Conservation (phyloP, 2,113 vertebrate species). For the Ariopsis seemanni region DNA sequence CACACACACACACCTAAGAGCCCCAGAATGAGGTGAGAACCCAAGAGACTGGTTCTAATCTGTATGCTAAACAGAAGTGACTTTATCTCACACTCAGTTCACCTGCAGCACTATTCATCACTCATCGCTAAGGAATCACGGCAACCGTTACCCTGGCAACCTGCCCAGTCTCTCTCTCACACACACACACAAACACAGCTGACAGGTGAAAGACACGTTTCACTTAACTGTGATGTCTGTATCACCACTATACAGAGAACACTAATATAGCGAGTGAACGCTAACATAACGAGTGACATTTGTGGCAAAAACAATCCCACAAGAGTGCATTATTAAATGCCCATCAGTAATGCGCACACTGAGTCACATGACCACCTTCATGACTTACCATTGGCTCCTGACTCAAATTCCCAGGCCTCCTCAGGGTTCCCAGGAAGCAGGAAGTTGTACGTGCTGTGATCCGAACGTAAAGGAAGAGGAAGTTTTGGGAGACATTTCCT, state of each 20-base stretch:
- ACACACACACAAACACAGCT: conserved; percentile 19
- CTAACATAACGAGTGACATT: not conserved
- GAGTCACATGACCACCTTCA: not conserved
- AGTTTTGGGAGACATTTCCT: conserved; percentile 82
- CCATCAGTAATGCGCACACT: not conserved
- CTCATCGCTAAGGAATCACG: conserved; percentile 7
- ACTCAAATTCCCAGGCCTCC: conserved; percentile 13
- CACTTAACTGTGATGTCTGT: conserved; percentile 17
- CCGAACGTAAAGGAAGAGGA: conserved; percentile 72
- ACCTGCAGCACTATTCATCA: conserved; percentile 28
- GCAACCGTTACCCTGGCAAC: conserved; percentile 47
- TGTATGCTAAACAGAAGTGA: conserved; percentile 20
- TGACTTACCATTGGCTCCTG: conserved; percentile 53
- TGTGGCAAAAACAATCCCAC: not conserved
- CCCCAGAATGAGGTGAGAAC: not conserved
- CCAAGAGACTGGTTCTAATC: conserved; percentile 6
- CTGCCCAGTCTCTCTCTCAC: conserved; percentile 12
- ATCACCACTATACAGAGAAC: not conserved
- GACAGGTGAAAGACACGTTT: not conserved
- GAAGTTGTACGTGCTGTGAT: conserved; percentile 77
- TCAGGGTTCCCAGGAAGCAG: conserved; percentile 63
- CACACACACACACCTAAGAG: not conserved
- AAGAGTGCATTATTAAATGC: not conserved
- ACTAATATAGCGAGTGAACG: not conserved
- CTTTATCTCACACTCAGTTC: conserved; percentile 19